Base-by-base conservation (phyloP, 1,140 invertebrate species). In the Semibalanus balanoides region DNA sequence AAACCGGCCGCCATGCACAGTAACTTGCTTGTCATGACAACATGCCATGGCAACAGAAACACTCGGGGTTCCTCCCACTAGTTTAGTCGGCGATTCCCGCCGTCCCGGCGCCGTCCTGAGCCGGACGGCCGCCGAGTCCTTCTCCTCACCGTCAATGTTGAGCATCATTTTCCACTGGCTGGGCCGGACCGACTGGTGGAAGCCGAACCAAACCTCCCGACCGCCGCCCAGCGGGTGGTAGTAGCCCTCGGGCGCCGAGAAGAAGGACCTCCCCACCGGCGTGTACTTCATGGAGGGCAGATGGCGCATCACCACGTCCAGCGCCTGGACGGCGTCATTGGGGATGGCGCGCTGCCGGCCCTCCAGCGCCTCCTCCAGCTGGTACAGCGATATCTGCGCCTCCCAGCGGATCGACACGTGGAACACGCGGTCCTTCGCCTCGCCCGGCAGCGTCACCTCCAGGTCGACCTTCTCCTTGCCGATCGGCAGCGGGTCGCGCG, bases 121-220 rank as follows among this genome's bases (percentile, higher is more conserved):
- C n/a, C n/a, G n/a, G n/a, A n/a, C n/a, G n/a, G n/a, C n/a, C n/a
- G n/a, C n/a, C n/a, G n/a, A n/a, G n/a, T n/a, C n/a, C n/a, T n/a
- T n/a, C 74, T 19, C 7, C 51, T 83, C 84, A 96, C 95, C 96
- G 88, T 99, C 98, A 86, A 99, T 99, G 85, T 99, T 99, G 43
- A 99, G 88, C 96, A 99, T 99, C 97, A 99, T 99, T 88, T 99
- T 99, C 98, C 98, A 99, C 83, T 99, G 96, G 74, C 95, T 98
- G 19, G 98, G 98, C 80, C 97, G 88, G 0, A 99, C 98, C 80
- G 94, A 97, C 83, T 99, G 98, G 89, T 99, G 98, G 85, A 99
- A 99, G 84, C 98, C 98, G 87, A 99, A 99, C 98, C 98, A 99
- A 0, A 99, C 98, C 86, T 99, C 98, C 79, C 98, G 87, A 43